phyloP scores from a whole-genome alignment of 1,140 invertebrate genomes.

The Oreohelix idahoensis region DNA sequence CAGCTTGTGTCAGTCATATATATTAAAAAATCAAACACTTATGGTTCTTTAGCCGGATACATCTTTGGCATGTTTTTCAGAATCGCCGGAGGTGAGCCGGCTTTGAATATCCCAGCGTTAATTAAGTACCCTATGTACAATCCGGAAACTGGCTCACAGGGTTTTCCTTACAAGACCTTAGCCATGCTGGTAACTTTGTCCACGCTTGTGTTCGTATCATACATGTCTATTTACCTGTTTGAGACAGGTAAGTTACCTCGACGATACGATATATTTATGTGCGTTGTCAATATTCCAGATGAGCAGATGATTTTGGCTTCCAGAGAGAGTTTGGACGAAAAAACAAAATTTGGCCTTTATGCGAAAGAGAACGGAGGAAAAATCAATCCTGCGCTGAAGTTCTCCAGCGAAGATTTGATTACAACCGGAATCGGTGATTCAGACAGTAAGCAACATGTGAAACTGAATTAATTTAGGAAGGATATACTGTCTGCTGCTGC shows the following conservation, averaged over 20 bases:
- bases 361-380: slow-evolving; percentile 79
- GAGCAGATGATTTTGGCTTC: slow-evolving; percentile 72
- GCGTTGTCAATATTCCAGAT: slow-evolving; percentile 91
- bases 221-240: slow-evolving; percentile 76
- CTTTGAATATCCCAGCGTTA: slow-evolving; percentile 85
- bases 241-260: slow-evolving; percentile 63
- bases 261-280: slow-evolving; percentile 71
- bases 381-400: slow-evolving; percentile 93
- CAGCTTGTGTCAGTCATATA: slow-evolving; percentile 97
- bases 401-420: slow-evolving; percentile 83
- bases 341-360: slow-evolving; percentile 56
- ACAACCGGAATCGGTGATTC: slow-evolving; percentile 81
- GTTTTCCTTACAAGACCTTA: slow-evolving; percentile 75
- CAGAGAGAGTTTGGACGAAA: slow-evolving; percentile 54
- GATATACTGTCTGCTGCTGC: too few relatives aligned
- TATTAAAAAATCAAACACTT: slow-evolving; percentile 83
- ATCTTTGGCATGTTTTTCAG: slow-evolving; percentile 90
- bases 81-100: slow-evolving; percentile 87
- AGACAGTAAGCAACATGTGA: background rate
- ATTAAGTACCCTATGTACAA: slow-evolving; percentile 92
- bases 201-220: slow-evolving; percentile 74
- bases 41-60: slow-evolving; percentile 89
- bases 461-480: too few relatives aligned
- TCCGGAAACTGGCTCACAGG: slow-evolving; percentile 78
- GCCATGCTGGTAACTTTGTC: slow-evolving; percentile 80